These are phyloP conservation scores for Aurelia aurita complex sp. Pacific DNA, from an alignment of 30 jellyfish, hydroid and myxozoan species.

Conservation along the genomic window DNA sequence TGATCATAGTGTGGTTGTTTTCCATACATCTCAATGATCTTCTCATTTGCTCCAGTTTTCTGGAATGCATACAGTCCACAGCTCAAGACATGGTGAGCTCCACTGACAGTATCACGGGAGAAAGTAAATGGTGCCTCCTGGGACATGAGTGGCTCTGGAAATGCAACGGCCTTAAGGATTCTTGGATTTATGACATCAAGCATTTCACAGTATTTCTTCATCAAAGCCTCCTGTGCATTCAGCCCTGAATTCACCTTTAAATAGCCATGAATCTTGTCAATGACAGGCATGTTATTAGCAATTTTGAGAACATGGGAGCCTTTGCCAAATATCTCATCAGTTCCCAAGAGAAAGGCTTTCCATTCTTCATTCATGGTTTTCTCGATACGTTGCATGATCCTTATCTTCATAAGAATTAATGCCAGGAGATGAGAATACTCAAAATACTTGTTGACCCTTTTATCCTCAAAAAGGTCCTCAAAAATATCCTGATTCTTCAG, in stretches of 20 bases:
- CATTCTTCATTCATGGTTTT: not conserved
- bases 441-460: not conserved
- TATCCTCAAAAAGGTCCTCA: constrained; percentile 5
- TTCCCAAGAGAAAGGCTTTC: constrained; percentile 37
- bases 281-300: not conserved
- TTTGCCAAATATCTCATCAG: constrained; percentile 5
- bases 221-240: not conserved
- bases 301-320: constrained; percentile 28
- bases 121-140: constrained; percentile 11
- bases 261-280: constrained; percentile 3
- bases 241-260: constrained; percentile 7
- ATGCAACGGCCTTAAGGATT: constrained; percentile 6
- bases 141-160: constrained; percentile 17
- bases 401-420: constrained; percentile 1
- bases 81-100: not conserved
- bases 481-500: not conserved
- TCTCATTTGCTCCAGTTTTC: constrained; percentile 14
- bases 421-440: constrained; percentile 3
- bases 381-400: not conserved
- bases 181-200: not conserved
- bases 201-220: not conserved
- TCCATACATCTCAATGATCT: constrained; percentile 14
- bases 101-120: not conserved
- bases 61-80: constrained; percentile 10
- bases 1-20: constrained; percentile 3